Evolutionary conservation across 53 echinoderm and acorn worm genomes (phyloP), one percentile per base, ranked within the genome.

Genomic region (Patiria pectinifera): DNA sequence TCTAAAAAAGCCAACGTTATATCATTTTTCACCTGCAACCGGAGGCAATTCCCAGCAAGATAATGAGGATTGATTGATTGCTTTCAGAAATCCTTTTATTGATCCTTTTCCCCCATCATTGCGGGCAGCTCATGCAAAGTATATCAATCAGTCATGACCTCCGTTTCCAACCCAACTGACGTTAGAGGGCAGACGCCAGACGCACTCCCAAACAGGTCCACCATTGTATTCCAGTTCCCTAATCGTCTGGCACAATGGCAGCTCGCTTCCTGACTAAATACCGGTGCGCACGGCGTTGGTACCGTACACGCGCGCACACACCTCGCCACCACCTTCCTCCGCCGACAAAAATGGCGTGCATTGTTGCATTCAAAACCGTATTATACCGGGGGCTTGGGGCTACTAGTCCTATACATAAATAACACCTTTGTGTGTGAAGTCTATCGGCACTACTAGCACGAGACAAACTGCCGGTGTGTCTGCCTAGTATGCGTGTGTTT

Each of bases 31-130:
- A 82, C 60, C 83, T 82, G 60, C 22, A 10, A n/a, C 11, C 22
- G n/a, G 58, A 82, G 60, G 44, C 60, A 82, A 4, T 15, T 71
- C 21, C 18, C 10, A 47, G 80, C 45, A 14, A 18, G 2, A 26
- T 58, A 86, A 76, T 74, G 75, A 86, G 86, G 35, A 75, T 9
- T 86, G 86, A 86, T 76, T 86, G 86, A 86, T 86, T 49, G 49
- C 66, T 76, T 25, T 75, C 72, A 71, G 11, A 4, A 79, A 4
- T 25, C 76, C 19, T 18, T 74, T 8, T 8, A 53, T 53, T 53
- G 53, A 53, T 53, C 74, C 21, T 21, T 24, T 23, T 74, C 23
- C 19, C 74, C 3, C 74, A n/a, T n/a, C 74, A 18, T 14, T 18
- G 53, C 15, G 12, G 76, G 76, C 69, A 86, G 48, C 48, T 70